Evolutionary conservation across 2,113 vertebrate genomes (phyloP).

Genomic region (Corythoichthys haematopterus): DNA sequence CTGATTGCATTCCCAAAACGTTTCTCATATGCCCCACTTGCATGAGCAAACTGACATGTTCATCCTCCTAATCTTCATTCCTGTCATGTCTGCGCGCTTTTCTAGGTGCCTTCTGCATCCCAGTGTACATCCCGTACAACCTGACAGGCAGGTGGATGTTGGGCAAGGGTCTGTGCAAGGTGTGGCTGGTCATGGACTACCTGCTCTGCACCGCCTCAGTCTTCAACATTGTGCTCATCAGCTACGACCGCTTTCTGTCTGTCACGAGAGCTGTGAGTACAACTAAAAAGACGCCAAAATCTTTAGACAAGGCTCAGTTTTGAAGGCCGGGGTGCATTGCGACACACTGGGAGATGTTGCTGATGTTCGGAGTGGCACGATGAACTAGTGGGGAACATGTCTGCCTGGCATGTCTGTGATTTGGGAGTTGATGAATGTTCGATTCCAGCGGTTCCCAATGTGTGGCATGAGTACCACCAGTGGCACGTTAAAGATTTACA

Average conservation of each 20-base stretch:
- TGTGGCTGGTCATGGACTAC: slow-evolving; percentile 85
- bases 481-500: too few relatives aligned
- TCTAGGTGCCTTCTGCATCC: slow-evolving; percentile 81
- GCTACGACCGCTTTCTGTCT: slow-evolving; percentile 87
- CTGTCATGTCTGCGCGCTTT: not conserved
- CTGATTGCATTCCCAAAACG: slow-evolving; percentile 8
- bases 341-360: too few relatives aligned
- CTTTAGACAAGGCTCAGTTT: not conserved
- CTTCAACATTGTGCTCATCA: slow-evolving; percentile 89
- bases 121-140: slow-evolving; percentile 82
- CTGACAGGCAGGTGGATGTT: slow-evolving; percentile 74
- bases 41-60: not conserved
- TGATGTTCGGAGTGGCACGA: too few relatives aligned
- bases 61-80: not conserved
- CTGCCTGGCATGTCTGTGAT: too few relatives aligned
- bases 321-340: not conserved
- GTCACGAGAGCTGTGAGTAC: slow-evolving; percentile 87
- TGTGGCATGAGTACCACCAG: too few relatives aligned
- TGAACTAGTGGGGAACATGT: too few relatives aligned
- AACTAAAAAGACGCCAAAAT: not conserved
- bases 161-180: slow-evolving; percentile 75
- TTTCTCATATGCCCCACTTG: not conserved
- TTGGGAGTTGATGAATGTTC: too few relatives aligned
- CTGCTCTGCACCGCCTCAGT: slow-evolving; percentile 84
- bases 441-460: too few relatives aligned